Conservation (phyloP, 1,140 invertebrate genomes). For the Lucilia sericata region DNA sequence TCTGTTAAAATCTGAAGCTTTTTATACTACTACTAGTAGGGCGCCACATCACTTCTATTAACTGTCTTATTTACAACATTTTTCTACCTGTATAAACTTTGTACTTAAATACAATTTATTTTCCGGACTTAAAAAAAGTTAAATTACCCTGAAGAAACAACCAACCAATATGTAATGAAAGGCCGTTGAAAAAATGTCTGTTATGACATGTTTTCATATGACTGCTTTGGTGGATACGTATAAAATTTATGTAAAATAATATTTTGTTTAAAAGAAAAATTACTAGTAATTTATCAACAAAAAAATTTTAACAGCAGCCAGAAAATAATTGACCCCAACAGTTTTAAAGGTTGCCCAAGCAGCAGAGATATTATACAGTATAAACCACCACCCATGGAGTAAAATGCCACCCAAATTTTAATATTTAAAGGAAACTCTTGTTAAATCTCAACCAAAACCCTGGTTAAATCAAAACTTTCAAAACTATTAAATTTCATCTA, state of each 20-base stretch:
- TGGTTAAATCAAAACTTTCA: not conserved
- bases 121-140: not conserved
- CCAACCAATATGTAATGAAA: not conserved
- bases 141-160: not conserved
- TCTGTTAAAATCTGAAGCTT: no score
- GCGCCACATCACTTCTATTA: no score
- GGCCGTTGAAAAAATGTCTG: not conserved
- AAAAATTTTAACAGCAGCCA: not conserved
- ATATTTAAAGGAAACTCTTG: not conserved
- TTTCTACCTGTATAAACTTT: constrained; percentile 6
- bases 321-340: no score
- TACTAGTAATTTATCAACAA: not conserved
- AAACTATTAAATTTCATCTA: not conserved
- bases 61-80: not conserved
- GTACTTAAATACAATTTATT: not conserved
- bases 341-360: no score
- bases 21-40: no score
- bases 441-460: not conserved
- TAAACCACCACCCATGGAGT: not conserved
- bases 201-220: not conserved
- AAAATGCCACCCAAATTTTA: not conserved
- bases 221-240: not conserved
- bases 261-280: constrained; percentile 16
- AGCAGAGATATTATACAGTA: no score
- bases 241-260: constrained; percentile 17